Conservation (phyloP, 1,140 invertebrate species). For the Anthonomus grandis region DNA sequence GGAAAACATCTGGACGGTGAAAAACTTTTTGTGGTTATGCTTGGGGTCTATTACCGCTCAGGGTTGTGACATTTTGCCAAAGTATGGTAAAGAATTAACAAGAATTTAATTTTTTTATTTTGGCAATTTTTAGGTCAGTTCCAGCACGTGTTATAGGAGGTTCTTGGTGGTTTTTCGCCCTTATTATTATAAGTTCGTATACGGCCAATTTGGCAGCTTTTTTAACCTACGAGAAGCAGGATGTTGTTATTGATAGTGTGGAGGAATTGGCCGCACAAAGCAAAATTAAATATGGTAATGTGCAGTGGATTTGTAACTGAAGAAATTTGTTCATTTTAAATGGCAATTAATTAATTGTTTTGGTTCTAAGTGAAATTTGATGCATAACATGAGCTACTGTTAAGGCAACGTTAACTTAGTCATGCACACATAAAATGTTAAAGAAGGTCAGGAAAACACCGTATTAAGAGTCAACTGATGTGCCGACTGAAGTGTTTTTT, state of each 20-base stretch:
- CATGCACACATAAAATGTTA: too few species aligned
- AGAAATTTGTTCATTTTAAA: too few species aligned
- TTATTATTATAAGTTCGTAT: slow-evolving; percentile 94
- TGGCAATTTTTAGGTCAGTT: slow-evolving; percentile 59
- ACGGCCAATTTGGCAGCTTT: slow-evolving; percentile 95
- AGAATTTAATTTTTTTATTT: not conserved
- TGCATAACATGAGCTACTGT: too few species aligned
- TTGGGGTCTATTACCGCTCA: slow-evolving; percentile 77
- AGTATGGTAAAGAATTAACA: slow-evolving; percentile 53
- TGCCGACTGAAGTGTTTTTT: too few species aligned
- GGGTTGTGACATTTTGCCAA: slow-evolving; percentile 75
- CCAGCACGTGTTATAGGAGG: slow-evolving; percentile 75
- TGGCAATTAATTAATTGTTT: too few species aligned
- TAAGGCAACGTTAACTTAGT: too few species aligned
- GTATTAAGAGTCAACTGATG: too few species aligned
- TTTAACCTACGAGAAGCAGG: slow-evolving; percentile 81
- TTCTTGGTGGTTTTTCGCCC: slow-evolving; percentile 94
- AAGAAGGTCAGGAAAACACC: too few species aligned
- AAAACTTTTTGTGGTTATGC: slow-evolving; percentile 74
- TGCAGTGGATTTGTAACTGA: too few species aligned
- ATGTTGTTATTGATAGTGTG: slow-evolving; percentile 76
- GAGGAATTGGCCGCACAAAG: slow-evolving; percentile 89
- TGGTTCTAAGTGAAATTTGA: too few species aligned
- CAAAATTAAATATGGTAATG: slow-evolving; percentile 72
- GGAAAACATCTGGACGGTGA: slow-evolving; percentile 74